These are phyloP conservation scores for Hemitrygon akajei DNA, from an alignment of 2,797 vertebrate species.

Conservation along the genomic window DNA sequence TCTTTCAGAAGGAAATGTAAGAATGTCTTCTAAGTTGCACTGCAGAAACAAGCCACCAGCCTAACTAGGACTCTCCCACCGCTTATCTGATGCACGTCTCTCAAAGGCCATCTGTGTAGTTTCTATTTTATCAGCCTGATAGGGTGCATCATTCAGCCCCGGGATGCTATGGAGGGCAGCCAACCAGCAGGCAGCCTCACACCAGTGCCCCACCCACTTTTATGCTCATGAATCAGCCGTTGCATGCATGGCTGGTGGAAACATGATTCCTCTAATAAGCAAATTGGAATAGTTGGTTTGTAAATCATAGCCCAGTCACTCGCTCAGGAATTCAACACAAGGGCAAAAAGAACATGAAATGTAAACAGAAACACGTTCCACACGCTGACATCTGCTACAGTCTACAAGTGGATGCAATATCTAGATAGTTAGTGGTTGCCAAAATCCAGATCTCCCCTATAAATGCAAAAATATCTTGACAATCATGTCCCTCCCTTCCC, in stretches of 20 bases:
- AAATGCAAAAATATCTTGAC: neutral
- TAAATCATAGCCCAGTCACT: neutral
- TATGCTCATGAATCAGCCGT: neutral
- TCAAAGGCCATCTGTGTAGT: neutral
- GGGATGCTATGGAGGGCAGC: neutral
- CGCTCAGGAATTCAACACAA: neutral
- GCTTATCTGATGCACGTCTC: neutral
- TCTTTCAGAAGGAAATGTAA: neutral
- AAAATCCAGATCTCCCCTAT: no score
- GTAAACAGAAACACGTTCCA: neutral
- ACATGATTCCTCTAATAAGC: neutral
- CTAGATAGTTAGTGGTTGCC: neutral
- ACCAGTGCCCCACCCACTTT: neutral
- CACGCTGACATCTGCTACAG: neutral
- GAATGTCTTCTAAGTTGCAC: neutral
- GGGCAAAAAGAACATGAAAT: conserved; percentile 3
- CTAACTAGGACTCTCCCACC: neutral
- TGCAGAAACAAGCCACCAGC: neutral
- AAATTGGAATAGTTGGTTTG: neutral
- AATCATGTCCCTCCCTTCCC: no score
- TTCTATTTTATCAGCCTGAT: neutral
- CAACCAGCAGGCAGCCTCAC: neutral
- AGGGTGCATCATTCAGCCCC: neutral
- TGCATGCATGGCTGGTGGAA: neutral
- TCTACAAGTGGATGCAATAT: neutral